These are phyloP conservation scores for Globodera ellingtonae DNA, from an alignment of 1,140 invertebrate genomes.

Conservation along the genomic window DNA sequence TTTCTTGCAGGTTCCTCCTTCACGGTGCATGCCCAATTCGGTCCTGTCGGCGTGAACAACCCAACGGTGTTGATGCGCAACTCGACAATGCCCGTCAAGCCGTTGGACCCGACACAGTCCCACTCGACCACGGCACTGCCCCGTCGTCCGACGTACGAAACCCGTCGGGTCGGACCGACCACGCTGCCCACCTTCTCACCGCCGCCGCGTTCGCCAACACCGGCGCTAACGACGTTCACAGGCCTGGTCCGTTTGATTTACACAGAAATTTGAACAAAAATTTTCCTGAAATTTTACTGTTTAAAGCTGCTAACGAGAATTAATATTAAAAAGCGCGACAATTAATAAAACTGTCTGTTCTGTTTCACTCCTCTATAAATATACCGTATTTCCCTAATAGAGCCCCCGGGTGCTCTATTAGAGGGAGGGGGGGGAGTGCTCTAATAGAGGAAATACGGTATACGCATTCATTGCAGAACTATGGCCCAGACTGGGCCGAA, in stretches of 20 bases:
- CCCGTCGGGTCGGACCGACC: conserved; percentile 54
- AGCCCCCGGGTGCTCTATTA: too few species aligned
- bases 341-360: too few species aligned
- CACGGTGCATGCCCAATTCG: conserved; percentile 46
- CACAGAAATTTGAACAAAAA: background rate
- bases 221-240: conserved; percentile 22
- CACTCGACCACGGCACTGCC: conserved; percentile 14
- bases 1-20: conserved; percentile 26
- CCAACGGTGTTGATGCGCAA: conserved; percentile 57
- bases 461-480: conserved; percentile 24
- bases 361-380: too few species aligned
- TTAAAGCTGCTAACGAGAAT: too few species aligned
- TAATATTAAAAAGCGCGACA: too few species aligned
- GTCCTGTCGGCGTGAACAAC: conserved; percentile 62
- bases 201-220: conserved; percentile 32
- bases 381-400: too few species aligned
- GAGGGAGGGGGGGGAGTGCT: too few species aligned
- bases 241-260: conserved; percentile 24
- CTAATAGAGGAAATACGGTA: background rate
- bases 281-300: too few species aligned
- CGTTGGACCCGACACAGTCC: too few species aligned
- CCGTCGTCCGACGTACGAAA: conserved; percentile 45
- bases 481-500: conserved; percentile 36
- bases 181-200: conserved; percentile 36
- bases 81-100: conserved; percentile 26